Evolutionary conservation across 2,113 vertebrate species (phyloP), one percentile per base, ranked within the genome.

Genomic region (Lethenteron reissneri): DNA sequence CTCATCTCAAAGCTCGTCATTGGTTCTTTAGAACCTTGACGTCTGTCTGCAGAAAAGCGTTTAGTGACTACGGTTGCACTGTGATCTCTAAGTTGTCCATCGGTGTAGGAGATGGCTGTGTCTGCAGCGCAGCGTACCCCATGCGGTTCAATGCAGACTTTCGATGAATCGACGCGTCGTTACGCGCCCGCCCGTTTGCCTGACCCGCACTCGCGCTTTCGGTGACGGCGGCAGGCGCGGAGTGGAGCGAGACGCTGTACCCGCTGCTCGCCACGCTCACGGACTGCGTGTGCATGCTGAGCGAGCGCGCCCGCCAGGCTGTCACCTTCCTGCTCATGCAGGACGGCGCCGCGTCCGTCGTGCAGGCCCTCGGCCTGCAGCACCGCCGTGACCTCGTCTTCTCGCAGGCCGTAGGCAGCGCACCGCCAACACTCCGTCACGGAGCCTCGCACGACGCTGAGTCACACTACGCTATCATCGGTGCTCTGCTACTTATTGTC

Each of bases 311-410:
- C n/a, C 95, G 94, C 78, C 90, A 85, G 80, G 89, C 94, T 15
- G 90, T 99, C 90, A 91, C 94, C 69, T 99, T 99, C 78, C 81
- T 99, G 75, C 82, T 99, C 70, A 99, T 99, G 94, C 92, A 96
- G 81, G 92, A 99, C 81, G 85, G 85, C 2, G 92, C 94, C 1
- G 88, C 92, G 0, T 96, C 91, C 57, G 94, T 97, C 57, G 84
- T 85, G 75, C 83, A 88, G 74, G 88, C 88, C 78, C 81, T 95
- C 74, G 86, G 83, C 25, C 85, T 99, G 78, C 92, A 96, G 80
- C 89, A 96, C 77, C 89, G 94, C 78, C 84, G 94, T 1, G 92
- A 99, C 10, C 88, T 97, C 57, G 94, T 99, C 81, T 97, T 99
- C 85, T 96, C 92, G 80, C 92, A 99, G 76, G 90, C 94, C 12